Evolutionary conservation across 2,888 invertebrate species (phyloP).

Genomic region (Perithous albicinctus): DNA sequence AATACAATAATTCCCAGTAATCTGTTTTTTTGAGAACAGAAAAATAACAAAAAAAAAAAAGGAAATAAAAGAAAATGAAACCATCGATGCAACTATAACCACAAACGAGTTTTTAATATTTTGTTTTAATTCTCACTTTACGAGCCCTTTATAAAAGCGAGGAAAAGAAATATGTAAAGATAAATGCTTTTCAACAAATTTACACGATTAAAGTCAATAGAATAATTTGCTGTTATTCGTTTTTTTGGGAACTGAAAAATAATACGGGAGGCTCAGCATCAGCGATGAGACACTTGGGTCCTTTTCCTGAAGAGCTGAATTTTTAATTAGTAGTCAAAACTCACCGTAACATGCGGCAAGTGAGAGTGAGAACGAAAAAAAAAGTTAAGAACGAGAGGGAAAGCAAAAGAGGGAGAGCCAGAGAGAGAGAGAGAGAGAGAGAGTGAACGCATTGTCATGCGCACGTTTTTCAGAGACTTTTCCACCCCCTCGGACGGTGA

Average conservation of each 20-base stretch:
- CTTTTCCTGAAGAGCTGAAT: slow-evolving; percentile 73
- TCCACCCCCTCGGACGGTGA: slow-evolving; percentile 78
- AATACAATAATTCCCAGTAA: not conserved
- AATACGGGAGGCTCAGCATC: slow-evolving; percentile 39
- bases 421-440: slow-evolving; percentile 72
- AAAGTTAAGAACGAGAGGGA: slow-evolving; percentile 55
- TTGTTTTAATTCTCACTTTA: not conserved
- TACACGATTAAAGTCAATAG: not conserved
- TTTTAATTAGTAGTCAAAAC: slow-evolving; percentile 83
- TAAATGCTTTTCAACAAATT: not conserved
- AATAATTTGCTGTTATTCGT: not conserved
- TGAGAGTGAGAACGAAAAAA: slow-evolving; percentile 62
- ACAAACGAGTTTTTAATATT: slow-evolving; percentile 7
- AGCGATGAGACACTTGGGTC: slow-evolving; percentile 41
- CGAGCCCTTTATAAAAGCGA: not conserved
- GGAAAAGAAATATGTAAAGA: no score
- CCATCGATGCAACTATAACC: not conserved
- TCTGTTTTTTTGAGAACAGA: not conserved
- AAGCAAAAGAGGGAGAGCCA: slow-evolving; percentile 74
- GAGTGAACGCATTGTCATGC: slow-evolving; percentile 84
- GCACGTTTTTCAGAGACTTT: slow-evolving; percentile 84
- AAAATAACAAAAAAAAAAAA: no score
- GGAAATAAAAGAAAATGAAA: no score
- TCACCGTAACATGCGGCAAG: slow-evolving; percentile 63
- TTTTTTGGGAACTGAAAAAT: not conserved